Evolutionary conservation across 2,797 vertebrate genomes (phyloP).

Genomic region (Arctocebus calabarensis): DNA sequence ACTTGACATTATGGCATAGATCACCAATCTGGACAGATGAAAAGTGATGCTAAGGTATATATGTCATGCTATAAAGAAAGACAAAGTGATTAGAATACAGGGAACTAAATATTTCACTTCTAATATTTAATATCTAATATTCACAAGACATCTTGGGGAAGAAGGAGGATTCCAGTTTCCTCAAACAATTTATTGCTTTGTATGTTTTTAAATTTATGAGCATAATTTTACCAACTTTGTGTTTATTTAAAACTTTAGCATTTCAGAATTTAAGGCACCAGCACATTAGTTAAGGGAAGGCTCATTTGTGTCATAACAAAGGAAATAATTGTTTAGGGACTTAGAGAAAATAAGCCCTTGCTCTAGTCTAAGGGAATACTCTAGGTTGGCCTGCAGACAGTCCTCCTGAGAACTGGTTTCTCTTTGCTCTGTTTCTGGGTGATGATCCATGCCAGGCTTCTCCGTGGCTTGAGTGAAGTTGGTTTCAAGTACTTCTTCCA

Average conservation of each 20-base stretch:
- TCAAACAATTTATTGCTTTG: not conserved
- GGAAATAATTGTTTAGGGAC: not conserved
- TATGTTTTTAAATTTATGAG: not conserved
- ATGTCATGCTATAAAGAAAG: not conserved
- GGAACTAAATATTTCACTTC: not conserved
- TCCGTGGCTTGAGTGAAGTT: not conserved
- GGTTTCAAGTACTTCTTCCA: not conserved
- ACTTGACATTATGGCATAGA: not conserved
- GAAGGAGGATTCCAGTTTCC: not conserved
- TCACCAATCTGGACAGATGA: conserved; percentile 41
- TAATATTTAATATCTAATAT: too few species aligned
- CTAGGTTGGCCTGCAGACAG: not conserved
- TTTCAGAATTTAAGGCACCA: conserved; percentile 26
- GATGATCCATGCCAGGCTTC: not conserved
- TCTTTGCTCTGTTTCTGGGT: not conserved
- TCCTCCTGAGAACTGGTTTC: not conserved
- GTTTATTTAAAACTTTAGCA: not conserved
- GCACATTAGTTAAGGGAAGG: not conserved
- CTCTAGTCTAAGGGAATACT: not conserved
- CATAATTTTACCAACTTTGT: not conserved
- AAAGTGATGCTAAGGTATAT: not conserved
- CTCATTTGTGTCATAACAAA: not conserved
- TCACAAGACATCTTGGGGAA: not conserved
- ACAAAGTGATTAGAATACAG: not conserved
- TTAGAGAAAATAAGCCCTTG: not conserved